Percentiles rank a stretch among this genome's conserved stretches.
These are phyloP conservation scores for Callocephalon fimbriatum DNA, from an alignment of 2,113 vertebrate species.

Conservation along the genomic window DNA sequence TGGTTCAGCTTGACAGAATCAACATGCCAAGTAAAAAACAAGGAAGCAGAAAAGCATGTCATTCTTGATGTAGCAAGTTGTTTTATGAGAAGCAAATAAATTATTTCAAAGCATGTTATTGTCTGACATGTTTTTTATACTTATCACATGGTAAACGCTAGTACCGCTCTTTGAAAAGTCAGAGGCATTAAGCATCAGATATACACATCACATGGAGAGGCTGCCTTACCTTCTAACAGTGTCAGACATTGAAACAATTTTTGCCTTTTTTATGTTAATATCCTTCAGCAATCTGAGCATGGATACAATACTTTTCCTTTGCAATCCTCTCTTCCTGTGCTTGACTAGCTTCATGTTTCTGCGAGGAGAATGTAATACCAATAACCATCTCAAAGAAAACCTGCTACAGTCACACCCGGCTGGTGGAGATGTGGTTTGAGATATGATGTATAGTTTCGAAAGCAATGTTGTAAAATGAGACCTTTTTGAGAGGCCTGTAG, in stretches of 20 bases:
- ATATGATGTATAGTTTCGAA: background rate
- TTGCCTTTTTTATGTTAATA: background rate
- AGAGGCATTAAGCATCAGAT: background rate
- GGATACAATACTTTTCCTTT: background rate
- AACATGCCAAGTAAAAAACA: background rate
- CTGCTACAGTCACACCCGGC: accelerated
- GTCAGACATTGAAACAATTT: background rate
- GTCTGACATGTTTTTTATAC: background rate
- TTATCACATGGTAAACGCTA: background rate
- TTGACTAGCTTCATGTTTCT: background rate
- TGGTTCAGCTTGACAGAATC: background rate
- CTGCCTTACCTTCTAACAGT: background rate
- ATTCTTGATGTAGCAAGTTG: background rate
- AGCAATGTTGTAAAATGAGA: background rate
- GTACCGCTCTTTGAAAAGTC: background rate
- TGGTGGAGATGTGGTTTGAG: background rate
- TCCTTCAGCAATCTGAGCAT: background rate
- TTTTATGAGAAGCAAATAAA: slow-evolving; percentile 18
- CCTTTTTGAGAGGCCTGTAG: background rate
- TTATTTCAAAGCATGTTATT: background rate
- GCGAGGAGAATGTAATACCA: background rate
- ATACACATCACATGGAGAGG: background rate
- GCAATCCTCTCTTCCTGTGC: background rate
- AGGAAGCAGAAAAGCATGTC: background rate
- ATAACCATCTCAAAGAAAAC: background rate